Evolutionary conservation across 2,113 vertebrate genomes (phyloP).

Genomic region (Psammodynastes pulverulentus): DNA sequence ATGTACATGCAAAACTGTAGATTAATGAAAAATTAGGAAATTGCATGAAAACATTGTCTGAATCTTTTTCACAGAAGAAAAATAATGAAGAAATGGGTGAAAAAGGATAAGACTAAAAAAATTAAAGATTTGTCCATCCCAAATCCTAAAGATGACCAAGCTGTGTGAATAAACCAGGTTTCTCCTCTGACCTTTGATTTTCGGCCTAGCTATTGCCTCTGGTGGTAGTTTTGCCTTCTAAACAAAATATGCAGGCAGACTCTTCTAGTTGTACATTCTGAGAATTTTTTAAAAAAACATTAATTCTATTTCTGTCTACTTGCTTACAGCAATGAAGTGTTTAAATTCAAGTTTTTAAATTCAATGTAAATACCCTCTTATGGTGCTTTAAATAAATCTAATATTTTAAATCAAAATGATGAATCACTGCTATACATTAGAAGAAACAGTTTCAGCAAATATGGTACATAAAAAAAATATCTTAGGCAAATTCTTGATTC

Average conservation of each 20-base stretch:
- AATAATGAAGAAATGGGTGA: neutral
- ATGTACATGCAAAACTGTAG: neutral
- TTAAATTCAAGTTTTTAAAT: slow-evolving; percentile 39
- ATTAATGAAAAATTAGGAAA: neutral
- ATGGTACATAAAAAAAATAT: slow-evolving; percentile 60
- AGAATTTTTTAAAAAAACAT: slow-evolving; percentile 45
- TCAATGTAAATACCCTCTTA: slow-evolving; percentile 61
- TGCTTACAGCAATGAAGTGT: slow-evolving; percentile 58
- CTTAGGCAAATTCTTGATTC: slow-evolving; percentile 64
- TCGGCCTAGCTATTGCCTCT: neutral
- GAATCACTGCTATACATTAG: slow-evolving; percentile 68
- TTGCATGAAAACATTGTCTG: neutral
- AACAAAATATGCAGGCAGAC: neutral
- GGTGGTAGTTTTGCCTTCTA: neutral
- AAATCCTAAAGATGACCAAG: neutral
- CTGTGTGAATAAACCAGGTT: neutral
- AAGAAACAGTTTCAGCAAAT: slow-evolving; percentile 61
- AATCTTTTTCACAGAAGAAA: neutral
- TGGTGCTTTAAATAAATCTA: slow-evolving; percentile 61
- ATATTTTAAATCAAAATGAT: slow-evolving; percentile 68
- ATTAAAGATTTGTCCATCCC: neutral
- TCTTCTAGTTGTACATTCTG: slow-evolving; percentile 46
- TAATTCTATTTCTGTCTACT: slow-evolving; percentile 57
- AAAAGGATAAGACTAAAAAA: neutral
- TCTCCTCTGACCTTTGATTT: neutral